phyloP scores from a whole-genome alignment of 2,888 invertebrate species.

The Erynnis tages region DNA sequence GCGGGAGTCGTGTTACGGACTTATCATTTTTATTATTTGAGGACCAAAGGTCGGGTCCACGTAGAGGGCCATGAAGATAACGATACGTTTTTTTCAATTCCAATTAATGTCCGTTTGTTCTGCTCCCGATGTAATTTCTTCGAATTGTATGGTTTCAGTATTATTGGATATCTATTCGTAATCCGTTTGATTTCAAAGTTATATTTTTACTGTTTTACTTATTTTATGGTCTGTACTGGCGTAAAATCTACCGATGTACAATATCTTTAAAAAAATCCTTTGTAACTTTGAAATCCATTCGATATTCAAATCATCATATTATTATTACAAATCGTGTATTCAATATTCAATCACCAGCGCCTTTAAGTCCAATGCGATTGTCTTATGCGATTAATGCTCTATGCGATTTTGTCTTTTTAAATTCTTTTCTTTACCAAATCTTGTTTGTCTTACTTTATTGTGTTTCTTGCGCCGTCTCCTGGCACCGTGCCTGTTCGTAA shows the following conservation, averaged over 20 bases:
- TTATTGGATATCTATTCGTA: background rate
- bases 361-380: no score
- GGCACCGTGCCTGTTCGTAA: slow-evolving; percentile 6
- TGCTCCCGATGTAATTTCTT: background rate
- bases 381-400: no score
- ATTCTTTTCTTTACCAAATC: background rate
- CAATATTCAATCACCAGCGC: no score
- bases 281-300: no score
- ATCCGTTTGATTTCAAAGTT: no score
- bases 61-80: background rate
- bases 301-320: no score
- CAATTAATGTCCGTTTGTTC: background rate
- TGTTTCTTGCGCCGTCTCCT: background rate
- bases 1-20: slow-evolving; percentile 5
- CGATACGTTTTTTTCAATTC: background rate
- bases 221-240: no score
- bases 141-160: background rate
- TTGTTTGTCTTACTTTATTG: background rate
- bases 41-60: slow-evolving; percentile 1
- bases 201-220: no score
- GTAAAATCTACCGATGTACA: no score
- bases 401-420: no score
- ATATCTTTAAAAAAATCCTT: no score
- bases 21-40: slow-evolving; percentile 20
- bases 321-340: no score